Conservation (phyloP, 64 coral and sea anemone species). For the Stylophora pistillata region DNA sequence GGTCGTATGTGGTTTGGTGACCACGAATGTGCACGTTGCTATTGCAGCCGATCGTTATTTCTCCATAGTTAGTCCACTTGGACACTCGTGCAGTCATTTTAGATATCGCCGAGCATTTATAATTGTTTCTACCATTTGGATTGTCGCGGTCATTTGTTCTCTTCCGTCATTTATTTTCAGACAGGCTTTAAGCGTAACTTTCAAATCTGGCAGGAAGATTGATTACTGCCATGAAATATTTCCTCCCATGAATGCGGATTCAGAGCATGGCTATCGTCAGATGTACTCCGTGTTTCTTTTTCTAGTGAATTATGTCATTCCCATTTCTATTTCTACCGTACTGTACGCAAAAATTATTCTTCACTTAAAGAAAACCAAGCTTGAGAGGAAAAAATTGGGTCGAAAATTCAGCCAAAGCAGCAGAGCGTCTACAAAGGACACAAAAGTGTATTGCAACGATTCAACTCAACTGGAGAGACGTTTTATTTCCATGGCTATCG, state of each 20-base stretch:
- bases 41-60: slow-evolving; percentile 68
- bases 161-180: slow-evolving; percentile 50
- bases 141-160: slow-evolving; percentile 54
- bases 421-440: not conserved
- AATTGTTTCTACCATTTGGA: slow-evolving; percentile 30
- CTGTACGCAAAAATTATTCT: slow-evolving; percentile 58
- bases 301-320: slow-evolving; percentile 60
- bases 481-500: slow-evolving; percentile 69
- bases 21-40: slow-evolving; percentile 75
- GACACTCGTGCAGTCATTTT: no score
- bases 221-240: slow-evolving; percentile 64
- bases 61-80: slow-evolving; percentile 55
- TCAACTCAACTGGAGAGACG: slow-evolving; percentile 42
- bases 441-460: not conserved
- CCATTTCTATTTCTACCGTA: slow-evolving; percentile 57
- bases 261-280: slow-evolving; percentile 20
- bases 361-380: slow-evolving; percentile 55
- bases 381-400: slow-evolving; percentile 28
- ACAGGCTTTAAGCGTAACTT: slow-evolving; percentile 7
- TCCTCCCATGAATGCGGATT: slow-evolving; percentile 17
- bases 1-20: slow-evolving; percentile 69
- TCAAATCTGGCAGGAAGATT: slow-evolving; percentile 13
- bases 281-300: slow-evolving; percentile 74
- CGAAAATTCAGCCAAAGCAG: not conserved
- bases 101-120: slow-evolving; percentile 5